Base-by-base conservation (phyloP, 2,113 vertebrate species). In the Sporophila hypoxantha region DNA sequence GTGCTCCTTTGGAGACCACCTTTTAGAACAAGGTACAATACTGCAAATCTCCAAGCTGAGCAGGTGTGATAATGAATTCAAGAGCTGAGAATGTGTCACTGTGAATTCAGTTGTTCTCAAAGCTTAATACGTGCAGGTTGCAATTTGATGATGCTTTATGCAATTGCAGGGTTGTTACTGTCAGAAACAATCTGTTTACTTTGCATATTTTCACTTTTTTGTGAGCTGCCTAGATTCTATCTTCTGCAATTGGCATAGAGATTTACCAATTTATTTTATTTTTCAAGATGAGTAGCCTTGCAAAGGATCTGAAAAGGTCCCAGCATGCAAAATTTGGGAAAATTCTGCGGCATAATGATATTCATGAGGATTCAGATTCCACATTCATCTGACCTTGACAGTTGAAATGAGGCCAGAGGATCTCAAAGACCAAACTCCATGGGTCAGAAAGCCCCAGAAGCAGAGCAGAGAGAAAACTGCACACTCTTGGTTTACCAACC, bases 131-230 rank as follows among this genome's bases (percentile, higher is more conserved):
- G 15, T 83, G 87, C 50, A 83, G 93, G 91, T 88, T 95, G 93
- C 94, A 95, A 96, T 94, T 93, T 94, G 91, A 94, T 95, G 92
- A 95, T 94, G 88, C 69, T 96, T 95, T 95, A 94, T 94, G 81
- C 94, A 96, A 94, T 95, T 6, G 85, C 88, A 73, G 71, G 57
- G 91, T 81, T 93, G 93, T 96, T 95, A 95, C 87, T 95, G 77
- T 88, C 90, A 93, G 94, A 95, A 95, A 88, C 87, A 90, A 92
- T 80, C 88, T 88, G 86, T 88, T 96, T 93, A 80, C 88, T 93
- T 96, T 91, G 85, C 90, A 91, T 89, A 94, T 94, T 95, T 95
- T 77, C 88, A 88, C 69, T 69, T 94, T 87, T 92, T 91, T 94
- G 76, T 67, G 77, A 94, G 88, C 70, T 91, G 75, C 81, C 81